These are phyloP conservation scores for Drosophila asahinai DNA, from an alignment of 1,140 invertebrate genomes.

Conservation along the genomic window DNA sequence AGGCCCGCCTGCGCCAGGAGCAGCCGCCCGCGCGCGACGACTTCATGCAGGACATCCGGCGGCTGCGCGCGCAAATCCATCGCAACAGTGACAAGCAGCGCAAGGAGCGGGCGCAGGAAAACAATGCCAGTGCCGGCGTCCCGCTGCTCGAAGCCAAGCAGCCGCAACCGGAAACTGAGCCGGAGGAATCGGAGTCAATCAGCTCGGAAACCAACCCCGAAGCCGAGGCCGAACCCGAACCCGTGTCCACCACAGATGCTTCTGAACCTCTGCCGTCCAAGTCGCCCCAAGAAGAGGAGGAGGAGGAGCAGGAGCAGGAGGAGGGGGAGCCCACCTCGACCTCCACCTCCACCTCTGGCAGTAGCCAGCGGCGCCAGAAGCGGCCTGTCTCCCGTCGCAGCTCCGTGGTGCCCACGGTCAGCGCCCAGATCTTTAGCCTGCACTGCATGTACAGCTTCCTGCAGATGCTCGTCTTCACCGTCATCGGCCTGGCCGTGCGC, in stretches of 20 bases:
- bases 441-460: constrained; percentile 81
- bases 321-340: constrained; percentile 3
- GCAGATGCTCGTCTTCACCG: constrained; percentile 74
- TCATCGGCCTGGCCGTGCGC: constrained; percentile 72
- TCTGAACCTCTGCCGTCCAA: constrained; percentile 26
- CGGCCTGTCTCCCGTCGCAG: constrained; percentile 26
- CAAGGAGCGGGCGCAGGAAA: constrained; percentile 54
- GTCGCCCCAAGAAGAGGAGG: constrained; percentile 4
- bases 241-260: background rate
- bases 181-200: background rate
- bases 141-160: background rate
- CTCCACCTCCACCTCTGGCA: background rate
- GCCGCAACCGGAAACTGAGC: background rate
- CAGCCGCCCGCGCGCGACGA: constrained; percentile 60
- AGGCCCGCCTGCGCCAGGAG: constrained; percentile 61
- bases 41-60: constrained; percentile 79
- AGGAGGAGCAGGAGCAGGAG: constrained; percentile 5
- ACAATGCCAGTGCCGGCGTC: background rate
- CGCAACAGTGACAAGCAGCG: constrained; percentile 68
- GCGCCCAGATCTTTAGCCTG: constrained; percentile 59
- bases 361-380: constrained; percentile 20
- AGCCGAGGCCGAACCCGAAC: background rate
- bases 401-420: constrained; percentile 57
- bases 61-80: constrained; percentile 74
- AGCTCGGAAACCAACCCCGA: background rate